Evolutionary conservation across 2,113 vertebrate species (phyloP).

Genomic region (Pteronura brasiliensis): DNA sequence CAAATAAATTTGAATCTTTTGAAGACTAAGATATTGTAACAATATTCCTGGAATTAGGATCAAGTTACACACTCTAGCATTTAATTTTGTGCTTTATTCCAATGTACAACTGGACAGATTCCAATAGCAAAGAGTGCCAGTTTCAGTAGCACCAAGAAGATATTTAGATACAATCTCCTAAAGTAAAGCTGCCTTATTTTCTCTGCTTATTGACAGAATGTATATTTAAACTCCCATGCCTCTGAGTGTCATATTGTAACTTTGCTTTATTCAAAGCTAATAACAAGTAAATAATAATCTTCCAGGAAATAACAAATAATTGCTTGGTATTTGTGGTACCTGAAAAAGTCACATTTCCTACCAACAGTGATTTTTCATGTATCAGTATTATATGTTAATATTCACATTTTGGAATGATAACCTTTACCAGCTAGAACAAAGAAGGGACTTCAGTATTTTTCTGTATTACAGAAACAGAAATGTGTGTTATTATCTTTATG

Average conservation of each 20-base stretch:
- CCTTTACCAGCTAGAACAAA: constrained; percentile 86
- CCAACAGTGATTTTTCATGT: constrained; percentile 79
- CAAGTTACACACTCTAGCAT: constrained; percentile 80
- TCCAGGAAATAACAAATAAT: constrained; percentile 88
- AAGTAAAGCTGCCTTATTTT: constrained; percentile 90
- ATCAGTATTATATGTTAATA: constrained; percentile 79
- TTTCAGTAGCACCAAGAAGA: constrained; percentile 85
- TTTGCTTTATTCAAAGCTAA: constrained; percentile 85
- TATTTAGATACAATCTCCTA: constrained; percentile 89
- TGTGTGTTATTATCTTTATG: constrained; percentile 85
- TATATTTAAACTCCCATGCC: constrained; percentile 88
- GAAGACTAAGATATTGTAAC: constrained; percentile 85
- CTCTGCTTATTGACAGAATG: constrained; percentile 88
- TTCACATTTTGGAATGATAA: constrained; percentile 90
- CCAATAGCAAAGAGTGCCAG: constrained; percentile 90
- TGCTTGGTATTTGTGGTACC: constrained; percentile 85
- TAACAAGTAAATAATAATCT: constrained; percentile 89
- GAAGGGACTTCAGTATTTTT: constrained; percentile 70
- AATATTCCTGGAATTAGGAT: constrained; percentile 88
- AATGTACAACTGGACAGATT: constrained; percentile 91
- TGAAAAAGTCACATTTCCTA: constrained; percentile 90
- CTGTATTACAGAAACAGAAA: constrained; percentile 83
- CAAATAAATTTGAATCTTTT: constrained; percentile 86
- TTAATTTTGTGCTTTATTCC: constrained; percentile 89
- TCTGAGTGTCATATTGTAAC: constrained; percentile 88